A percentile compares a stretch with the other conserved stretches of the same genome.
phyloP scores from a whole-genome alignment of 2,888 invertebrate genomes.

The Digitonthophagus gazella region DNA sequence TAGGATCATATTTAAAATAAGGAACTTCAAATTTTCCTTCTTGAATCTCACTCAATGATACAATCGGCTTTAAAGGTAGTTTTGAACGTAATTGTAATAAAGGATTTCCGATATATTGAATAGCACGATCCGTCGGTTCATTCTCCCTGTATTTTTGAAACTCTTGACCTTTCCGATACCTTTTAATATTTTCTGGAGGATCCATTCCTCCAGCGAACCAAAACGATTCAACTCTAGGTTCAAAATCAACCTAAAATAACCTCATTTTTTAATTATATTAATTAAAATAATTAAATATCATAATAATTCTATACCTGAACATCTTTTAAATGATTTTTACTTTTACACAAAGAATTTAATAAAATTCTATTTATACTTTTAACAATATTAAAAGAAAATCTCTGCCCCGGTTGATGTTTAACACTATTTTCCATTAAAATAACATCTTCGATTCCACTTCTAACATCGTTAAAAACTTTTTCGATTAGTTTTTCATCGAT shows the following conservation, averaged over 20 bases:
- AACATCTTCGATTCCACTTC: slow-evolving; percentile 61
- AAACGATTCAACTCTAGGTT: slow-evolving; percentile 80
- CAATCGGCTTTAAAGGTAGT: slow-evolving; percentile 66
- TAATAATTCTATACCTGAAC: slow-evolving; percentile 55
- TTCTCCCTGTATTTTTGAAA: slow-evolving; percentile 53
- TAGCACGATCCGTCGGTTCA: slow-evolving; percentile 61
- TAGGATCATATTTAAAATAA: slow-evolving; percentile 60
- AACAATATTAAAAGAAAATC: neutral
- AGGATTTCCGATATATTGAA: slow-evolving; percentile 72
- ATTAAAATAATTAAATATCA: slow-evolving; percentile 1
- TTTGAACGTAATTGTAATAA: slow-evolving; percentile 67
- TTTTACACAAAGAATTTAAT: slow-evolving; percentile 58
- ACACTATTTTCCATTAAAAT: slow-evolving; percentile 63
- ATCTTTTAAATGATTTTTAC: slow-evolving; percentile 62
- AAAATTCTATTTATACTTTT: slow-evolving; percentile 69
- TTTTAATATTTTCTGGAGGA: slow-evolving; percentile 53
- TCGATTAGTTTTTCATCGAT: slow-evolving; percentile 50
- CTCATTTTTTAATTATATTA: neutral
- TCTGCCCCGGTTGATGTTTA: no score
- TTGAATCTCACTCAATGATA: slow-evolving; percentile 57
- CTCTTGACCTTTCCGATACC: slow-evolving; percentile 40
- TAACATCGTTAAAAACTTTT: slow-evolving; percentile 55
- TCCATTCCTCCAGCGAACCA: slow-evolving; percentile 79
- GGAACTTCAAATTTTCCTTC: slow-evolving; percentile 60
- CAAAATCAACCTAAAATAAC: slow-evolving; percentile 63